These are phyloP conservation scores for Platerodrilus igneus DNA, from an alignment of 2,888 invertebrate genomes.

Conservation along the genomic window DNA sequence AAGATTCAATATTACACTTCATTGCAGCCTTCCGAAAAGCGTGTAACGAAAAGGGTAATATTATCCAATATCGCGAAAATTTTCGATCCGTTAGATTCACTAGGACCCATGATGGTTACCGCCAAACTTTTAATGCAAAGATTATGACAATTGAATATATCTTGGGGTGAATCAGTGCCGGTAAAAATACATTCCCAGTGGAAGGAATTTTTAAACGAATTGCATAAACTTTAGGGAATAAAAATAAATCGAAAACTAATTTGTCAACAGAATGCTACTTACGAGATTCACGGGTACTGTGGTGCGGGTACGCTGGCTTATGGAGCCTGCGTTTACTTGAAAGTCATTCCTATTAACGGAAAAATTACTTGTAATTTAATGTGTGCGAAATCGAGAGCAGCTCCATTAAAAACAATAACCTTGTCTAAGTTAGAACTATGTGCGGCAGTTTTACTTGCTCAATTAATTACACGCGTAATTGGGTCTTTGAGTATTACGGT, in stretches of 20 bases:
- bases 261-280: background rate
- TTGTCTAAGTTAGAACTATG: constrained; percentile 1
- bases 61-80: no score
- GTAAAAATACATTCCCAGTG: no score
- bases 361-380: constrained; percentile 10
- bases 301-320: constrained; percentile 25
- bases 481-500: constrained; percentile 3
- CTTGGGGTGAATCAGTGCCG: no score
- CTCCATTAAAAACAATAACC: constrained; percentile 1
- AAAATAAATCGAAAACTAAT: constrained; percentile 7
- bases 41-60: no score
- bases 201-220: background rate
- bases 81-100: no score
- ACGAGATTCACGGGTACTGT: constrained; percentile 21
- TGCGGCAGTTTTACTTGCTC: constrained; percentile 12
- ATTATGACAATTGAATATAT: no score
- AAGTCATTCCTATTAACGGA: background rate
- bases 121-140: no score
- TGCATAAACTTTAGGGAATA: constrained; percentile 6
- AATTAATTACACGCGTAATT: constrained; percentile 6
- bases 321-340: constrained; percentile 23
- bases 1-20: no score
- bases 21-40: no score
- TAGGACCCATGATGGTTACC: no score
- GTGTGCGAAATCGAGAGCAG: constrained; percentile 7